Evolutionary conservation across 2,797 vertebrate genomes (phyloP).

Genomic region (Sorex maritimensis): DNA sequence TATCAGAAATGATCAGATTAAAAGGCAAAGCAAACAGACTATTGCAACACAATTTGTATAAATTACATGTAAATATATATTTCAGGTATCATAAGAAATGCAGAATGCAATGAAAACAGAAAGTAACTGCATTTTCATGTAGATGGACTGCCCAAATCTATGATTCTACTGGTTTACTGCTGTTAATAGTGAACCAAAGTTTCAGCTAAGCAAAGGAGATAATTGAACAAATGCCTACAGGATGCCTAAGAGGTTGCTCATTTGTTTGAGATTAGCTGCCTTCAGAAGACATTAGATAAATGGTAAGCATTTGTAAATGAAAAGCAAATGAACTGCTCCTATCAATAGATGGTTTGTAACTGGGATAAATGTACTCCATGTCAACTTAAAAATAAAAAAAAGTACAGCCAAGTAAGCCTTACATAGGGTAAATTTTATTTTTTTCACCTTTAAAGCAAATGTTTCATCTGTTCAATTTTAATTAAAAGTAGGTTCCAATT

Average conservation of each 20-base stretch:
- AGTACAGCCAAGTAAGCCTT: constrained; percentile 30
- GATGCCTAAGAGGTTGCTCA: neutral
- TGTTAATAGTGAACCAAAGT: neutral
- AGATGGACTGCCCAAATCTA: neutral
- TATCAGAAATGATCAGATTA: constrained; percentile 84
- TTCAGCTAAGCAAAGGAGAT: neutral
- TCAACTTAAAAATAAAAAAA: constrained; percentile 55
- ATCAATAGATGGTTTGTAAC: constrained; percentile 65
- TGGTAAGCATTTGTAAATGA: constrained; percentile 43
- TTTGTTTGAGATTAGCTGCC: neutral
- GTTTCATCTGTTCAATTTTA: neutral
- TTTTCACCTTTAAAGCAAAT: constrained; percentile 40
- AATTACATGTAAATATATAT: constrained; percentile 62
- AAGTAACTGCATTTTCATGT: constrained; percentile 3
- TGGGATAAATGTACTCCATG: constrained; percentile 11
- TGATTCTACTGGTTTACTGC: neutral
- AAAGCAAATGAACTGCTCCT: constrained; percentile 65
- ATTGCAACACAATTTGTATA: constrained; percentile 39
- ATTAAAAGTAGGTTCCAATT: constrained; percentile 40
- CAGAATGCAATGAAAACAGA: neutral
- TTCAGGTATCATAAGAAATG: neutral
- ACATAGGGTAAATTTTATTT: constrained; percentile 12
- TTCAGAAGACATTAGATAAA: constrained; percentile 46
- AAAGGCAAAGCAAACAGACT: constrained; percentile 69
- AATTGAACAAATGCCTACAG: constrained; percentile 26